These are phyloP conservation scores for Arctopsyche grandis DNA, from an alignment of 1,140 invertebrate species.

Conservation along the genomic window DNA sequence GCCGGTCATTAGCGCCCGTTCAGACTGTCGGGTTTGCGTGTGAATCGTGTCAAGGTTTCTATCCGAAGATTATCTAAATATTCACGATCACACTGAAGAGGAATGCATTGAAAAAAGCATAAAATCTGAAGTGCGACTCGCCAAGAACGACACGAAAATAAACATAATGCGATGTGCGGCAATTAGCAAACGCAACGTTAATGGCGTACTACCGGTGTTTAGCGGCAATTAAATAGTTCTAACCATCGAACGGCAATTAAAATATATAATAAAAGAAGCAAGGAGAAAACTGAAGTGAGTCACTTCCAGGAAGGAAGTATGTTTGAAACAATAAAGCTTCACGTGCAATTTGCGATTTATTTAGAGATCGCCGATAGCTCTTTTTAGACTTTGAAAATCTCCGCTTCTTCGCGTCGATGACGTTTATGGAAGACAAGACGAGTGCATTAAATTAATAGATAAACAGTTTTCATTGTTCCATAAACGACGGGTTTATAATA, in stretches of 20 bases:
- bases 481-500: not conserved
- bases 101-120: not conserved
- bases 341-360: not conserved
- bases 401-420: not conserved
- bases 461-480: constrained; percentile 1
- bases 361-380: not conserved
- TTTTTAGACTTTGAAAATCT: not conserved
- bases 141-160: too few relatives aligned
- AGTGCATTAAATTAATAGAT: constrained; percentile 20
- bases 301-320: not conserved
- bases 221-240: not conserved
- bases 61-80: too few relatives aligned
- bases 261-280: not conserved
- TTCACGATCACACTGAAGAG: not conserved
- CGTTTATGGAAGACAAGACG: not conserved
- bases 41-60: constrained; percentile 12
- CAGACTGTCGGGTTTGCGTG: not conserved
- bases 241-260: not conserved
- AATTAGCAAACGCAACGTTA: not conserved
- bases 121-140: too few relatives aligned
- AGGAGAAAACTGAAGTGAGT: not conserved
- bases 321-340: constrained; percentile 16
- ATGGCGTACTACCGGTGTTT: not conserved
- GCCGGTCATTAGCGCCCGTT: not conserved
- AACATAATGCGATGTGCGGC: not conserved